Evolutionary conservation across 2,888 invertebrate species (phyloP).

Genomic region (Epinotia bilunana): DNA sequence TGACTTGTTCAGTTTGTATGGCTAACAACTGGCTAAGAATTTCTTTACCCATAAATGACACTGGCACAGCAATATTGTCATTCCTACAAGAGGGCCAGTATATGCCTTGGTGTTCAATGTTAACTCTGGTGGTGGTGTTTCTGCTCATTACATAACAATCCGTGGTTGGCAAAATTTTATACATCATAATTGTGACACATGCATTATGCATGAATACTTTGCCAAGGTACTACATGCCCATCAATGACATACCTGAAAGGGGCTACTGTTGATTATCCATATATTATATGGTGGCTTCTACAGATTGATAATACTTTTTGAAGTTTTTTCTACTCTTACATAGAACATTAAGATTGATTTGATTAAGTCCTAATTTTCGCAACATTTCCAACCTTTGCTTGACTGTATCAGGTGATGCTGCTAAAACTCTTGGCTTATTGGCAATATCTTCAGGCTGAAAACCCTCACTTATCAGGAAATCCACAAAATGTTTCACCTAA

Average conservation of each 20-base stretch:
- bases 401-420: constrained; percentile 83
- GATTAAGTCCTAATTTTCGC: constrained; percentile 72
- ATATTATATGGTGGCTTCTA: constrained; percentile 50
- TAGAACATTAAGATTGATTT: constrained; percentile 81
- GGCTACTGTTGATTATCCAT: background rate
- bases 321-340: constrained; percentile 84
- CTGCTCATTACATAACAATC: background rate
- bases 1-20: no score
- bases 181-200: background rate
- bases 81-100: no score
- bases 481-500: constrained; percentile 85
- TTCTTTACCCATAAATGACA: no score
- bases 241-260: background rate
- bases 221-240: background rate
- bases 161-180: background rate
- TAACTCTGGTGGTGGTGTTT: background rate
- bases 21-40: no score
- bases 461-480: constrained; percentile 82
- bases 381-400: constrained; percentile 79
- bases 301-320: constrained; percentile 74
- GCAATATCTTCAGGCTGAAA: constrained; percentile 82
- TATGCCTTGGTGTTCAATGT: no score
- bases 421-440: constrained; percentile 81
- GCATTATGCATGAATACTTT: background rate
- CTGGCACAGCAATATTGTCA: no score